Conservation (phyloP, 2,888 invertebrate genomes). For the Mylabris sibirica region DNA sequence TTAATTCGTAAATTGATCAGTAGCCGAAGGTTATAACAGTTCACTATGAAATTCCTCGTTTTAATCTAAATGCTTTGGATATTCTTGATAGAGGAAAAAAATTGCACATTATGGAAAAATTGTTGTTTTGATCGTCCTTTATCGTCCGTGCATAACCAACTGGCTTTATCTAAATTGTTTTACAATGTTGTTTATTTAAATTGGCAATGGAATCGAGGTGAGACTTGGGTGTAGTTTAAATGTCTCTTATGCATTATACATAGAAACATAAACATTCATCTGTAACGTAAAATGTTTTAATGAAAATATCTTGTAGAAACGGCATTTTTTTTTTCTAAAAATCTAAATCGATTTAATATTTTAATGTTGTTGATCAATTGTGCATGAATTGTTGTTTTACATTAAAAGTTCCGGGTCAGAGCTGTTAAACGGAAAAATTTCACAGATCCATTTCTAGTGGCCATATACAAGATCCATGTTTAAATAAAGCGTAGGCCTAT, state of each 20-base stretch:
- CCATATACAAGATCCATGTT: background rate
- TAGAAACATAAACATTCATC: background rate
- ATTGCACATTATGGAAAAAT: background rate
- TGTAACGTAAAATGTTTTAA: background rate
- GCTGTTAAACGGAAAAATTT: background rate
- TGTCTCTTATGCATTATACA: background rate
- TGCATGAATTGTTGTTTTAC: too few relatives aligned
- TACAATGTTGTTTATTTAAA: constrained; percentile 5
- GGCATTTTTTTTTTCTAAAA: background rate
- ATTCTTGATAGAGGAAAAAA: background rate
- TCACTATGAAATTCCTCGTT: too few relatives aligned
- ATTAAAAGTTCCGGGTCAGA: background rate
- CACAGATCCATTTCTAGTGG: background rate
- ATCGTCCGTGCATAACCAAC: background rate
- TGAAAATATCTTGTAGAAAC: background rate
- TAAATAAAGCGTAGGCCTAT: background rate
- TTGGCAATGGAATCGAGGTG: background rate
- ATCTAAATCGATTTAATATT: background rate
- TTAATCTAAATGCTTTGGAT: background rate
- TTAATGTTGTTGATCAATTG: background rate
- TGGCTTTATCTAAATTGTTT: background rate
- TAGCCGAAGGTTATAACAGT: too few relatives aligned
- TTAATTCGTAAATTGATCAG: too few relatives aligned
- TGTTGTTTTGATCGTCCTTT: background rate
- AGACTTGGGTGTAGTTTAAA: background rate